Percentiles rank a stretch among this genome's conserved stretches.
Conservation (phyloP, 2,888 invertebrate species). For the Xestia xanthographa region DNA sequence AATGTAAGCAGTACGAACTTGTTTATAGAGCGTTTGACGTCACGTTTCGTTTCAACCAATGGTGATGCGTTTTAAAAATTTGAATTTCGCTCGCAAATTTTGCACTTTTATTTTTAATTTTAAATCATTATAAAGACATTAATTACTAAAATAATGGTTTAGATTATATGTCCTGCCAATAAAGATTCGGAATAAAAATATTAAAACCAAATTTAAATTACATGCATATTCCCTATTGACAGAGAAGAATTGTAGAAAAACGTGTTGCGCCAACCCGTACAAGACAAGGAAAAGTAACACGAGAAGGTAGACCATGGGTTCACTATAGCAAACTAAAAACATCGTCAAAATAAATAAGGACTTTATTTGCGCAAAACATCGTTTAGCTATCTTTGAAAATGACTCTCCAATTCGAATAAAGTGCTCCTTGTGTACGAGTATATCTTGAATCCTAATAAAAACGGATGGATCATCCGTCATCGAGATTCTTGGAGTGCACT, state of each 20-base stretch:
- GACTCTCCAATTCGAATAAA: neutral
- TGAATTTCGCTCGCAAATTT: no score
- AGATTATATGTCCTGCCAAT: no score
- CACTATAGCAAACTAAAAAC: neutral
- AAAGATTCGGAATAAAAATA: no score
- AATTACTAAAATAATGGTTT: no score
- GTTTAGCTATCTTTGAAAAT: neutral
- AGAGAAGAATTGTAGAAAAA: neutral
- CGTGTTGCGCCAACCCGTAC: neutral
- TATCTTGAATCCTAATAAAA: constrained; percentile 11
- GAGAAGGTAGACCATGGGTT: neutral
- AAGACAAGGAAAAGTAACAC: neutral
- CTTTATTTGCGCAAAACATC: constrained; percentile 7
- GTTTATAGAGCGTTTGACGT: no score
- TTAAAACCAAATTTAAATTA: no score
- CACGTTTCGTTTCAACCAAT: no score
- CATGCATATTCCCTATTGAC: no score
- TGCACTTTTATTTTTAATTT: no score
- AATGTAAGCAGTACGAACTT: no score
- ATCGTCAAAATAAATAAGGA: neutral
- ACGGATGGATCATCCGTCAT: neutral
- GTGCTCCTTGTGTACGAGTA: neutral
- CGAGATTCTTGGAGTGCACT: neutral
- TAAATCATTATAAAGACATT: no score
- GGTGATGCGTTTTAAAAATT: no score